A percentile compares a stretch with the other conserved stretches of the same genome.
Evolutionary conservation across 2,888 invertebrate genomes (phyloP).

Genomic region (Phytoseiulus persimilis): DNA sequence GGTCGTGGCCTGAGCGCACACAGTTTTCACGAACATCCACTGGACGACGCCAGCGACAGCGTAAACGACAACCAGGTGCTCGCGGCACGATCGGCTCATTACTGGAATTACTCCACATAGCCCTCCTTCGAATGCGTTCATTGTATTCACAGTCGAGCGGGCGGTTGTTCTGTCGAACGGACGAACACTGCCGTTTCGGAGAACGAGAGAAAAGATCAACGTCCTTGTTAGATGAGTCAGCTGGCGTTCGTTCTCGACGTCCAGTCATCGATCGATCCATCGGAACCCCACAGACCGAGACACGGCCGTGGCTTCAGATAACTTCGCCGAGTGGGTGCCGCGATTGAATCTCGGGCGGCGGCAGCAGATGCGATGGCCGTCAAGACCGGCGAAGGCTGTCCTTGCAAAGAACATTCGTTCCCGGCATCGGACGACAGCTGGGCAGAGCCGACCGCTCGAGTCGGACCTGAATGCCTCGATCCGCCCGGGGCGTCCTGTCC

Average conservation of each 20-base stretch:
- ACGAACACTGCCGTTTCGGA: neutral
- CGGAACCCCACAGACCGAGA: neutral
- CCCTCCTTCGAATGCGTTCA: neutral
- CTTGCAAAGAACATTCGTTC: neutral
- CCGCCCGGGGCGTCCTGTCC: neutral
- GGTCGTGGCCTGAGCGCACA: neutral
- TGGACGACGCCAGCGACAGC: neutral
- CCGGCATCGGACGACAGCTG: neutral
- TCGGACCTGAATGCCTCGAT: neutral
- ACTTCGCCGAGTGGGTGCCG: neutral
- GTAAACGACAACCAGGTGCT: neutral
- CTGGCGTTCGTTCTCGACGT: neutral
- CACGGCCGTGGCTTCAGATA: neutral
- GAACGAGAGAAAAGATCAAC: neutral
- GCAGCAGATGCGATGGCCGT: neutral
- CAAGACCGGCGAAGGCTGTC: neutral
- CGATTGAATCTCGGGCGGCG: neutral
- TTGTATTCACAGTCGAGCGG: neutral
- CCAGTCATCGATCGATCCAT: neutral
- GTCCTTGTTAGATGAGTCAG: neutral
- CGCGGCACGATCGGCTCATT: neutral
- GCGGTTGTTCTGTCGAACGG: neutral
- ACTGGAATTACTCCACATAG: constrained; percentile 5
- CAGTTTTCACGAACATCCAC: neutral
- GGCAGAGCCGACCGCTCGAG: neutral